These are phyloP conservation scores for Leucophenga varia DNA, from an alignment of 1,140 invertebrate species.

Conservation along the genomic window DNA sequence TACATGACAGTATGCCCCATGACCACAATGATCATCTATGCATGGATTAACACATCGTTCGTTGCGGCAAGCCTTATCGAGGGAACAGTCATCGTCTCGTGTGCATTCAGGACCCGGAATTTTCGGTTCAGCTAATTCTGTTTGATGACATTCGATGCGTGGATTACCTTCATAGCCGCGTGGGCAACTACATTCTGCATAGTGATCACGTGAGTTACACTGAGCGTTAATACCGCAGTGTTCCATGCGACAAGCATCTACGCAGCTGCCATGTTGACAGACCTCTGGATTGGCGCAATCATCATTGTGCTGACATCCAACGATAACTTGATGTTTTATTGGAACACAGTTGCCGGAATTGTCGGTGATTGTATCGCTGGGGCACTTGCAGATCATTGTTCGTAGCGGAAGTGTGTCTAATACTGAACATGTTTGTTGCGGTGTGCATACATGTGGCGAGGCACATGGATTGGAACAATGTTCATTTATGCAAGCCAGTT, in stretches of 20 bases:
- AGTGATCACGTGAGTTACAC: slow-evolving; percentile 74
- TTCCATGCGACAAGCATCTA: slow-evolving; percentile 75
- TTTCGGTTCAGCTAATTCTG: slow-evolving; percentile 49
- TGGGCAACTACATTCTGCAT: slow-evolving; percentile 76
- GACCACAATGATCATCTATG: slow-evolving; percentile 66
- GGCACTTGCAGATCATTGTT: slow-evolving; percentile 80
- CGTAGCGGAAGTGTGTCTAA: slow-evolving; percentile 76
- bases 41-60: slow-evolving; percentile 80
- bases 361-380: slow-evolving; percentile 69
- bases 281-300: slow-evolving; percentile 74
- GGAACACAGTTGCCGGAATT: slow-evolving; percentile 65
- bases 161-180: slow-evolving; percentile 79
- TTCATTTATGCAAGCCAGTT: slow-evolving; percentile 74
- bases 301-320: slow-evolving; percentile 64
- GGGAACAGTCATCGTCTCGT: slow-evolving; percentile 72
- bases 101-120: slow-evolving; percentile 69
- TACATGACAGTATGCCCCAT: slow-evolving; percentile 75
- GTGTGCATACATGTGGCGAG: slow-evolving; percentile 67
- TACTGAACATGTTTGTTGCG: slow-evolving; percentile 75
- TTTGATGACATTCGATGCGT: slow-evolving; percentile 72
- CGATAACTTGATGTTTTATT: slow-evolving; percentile 54
- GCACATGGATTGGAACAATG: slow-evolving; percentile 77
- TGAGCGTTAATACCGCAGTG: slow-evolving; percentile 82
- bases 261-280: slow-evolving; percentile 74
- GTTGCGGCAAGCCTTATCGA: slow-evolving; percentile 73